phyloP scores from a whole-genome alignment of 2,888 invertebrate genomes.

The Pilophorus perplexus region DNA sequence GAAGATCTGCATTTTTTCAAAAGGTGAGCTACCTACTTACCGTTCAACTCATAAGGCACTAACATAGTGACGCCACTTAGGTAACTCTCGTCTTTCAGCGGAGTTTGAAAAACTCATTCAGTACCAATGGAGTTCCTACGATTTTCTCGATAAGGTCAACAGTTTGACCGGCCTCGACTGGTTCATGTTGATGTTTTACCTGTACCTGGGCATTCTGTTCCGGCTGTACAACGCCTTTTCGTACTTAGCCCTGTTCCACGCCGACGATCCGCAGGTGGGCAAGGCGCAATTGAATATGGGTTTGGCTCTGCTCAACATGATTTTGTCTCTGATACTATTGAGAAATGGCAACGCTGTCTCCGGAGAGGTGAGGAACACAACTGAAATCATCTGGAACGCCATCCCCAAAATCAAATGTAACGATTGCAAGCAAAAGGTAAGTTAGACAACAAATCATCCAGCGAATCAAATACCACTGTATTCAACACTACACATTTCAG shows the following conservation, averaged over 20 bases:
- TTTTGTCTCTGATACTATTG: background rate
- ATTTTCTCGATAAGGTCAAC: background rate
- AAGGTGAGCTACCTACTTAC: slow-evolving; percentile 3
- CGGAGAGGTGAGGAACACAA: background rate
- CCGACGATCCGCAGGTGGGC: background rate
- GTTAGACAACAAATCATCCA: background rate
- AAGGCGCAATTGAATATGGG: background rate
- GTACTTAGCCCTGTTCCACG: background rate
- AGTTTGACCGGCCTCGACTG: background rate
- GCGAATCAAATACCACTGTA: background rate
- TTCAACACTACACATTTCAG: background rate
- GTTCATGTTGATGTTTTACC: background rate
- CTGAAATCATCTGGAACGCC: background rate
- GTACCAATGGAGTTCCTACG: background rate
- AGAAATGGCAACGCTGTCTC: slow-evolving; percentile 1
- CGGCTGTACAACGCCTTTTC: slow-evolving; percentile 3
- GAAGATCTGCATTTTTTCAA: background rate
- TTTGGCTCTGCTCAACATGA: background rate
- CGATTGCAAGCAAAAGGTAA: background rate
- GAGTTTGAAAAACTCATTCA: background rate
- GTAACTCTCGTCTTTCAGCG: background rate
- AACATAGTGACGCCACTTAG: too few relatives aligned
- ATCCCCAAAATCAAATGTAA: background rate
- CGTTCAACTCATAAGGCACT: background rate
- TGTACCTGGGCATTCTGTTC: slow-evolving; percentile 3